phyloP scores from a whole-genome alignment of 2,113 vertebrate species.

The Erythrocercus mccallii region DNA sequence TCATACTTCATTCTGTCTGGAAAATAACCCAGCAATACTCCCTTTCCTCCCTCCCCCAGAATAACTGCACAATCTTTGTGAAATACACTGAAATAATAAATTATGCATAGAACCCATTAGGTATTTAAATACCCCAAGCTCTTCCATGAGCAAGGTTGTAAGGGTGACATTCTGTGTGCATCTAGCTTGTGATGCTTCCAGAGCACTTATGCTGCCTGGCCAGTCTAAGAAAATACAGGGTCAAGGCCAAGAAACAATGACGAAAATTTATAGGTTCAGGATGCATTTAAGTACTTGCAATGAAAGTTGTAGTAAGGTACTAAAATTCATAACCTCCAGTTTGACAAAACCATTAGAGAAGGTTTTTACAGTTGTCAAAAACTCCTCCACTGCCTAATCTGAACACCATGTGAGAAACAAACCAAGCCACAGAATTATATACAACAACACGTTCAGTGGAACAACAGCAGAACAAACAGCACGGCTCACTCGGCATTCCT shows the following conservation, averaged over 20 bases:
- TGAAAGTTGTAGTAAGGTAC: background rate
- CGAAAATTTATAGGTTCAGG: background rate
- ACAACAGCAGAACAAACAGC: background rate
- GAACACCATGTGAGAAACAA: background rate
- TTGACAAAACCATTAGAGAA: background rate
- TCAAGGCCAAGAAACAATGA: background rate
- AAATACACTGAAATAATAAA: background rate
- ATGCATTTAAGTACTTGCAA: background rate
- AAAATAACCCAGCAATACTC: background rate
- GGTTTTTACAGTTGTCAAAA: background rate
- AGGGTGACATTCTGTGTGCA: accelerated
- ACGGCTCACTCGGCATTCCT: accelerated
- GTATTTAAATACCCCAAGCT: background rate
- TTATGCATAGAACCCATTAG: background rate
- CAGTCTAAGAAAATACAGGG: background rate
- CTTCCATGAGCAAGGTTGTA: background rate
- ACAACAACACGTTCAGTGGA: accelerated
- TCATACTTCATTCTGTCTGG: background rate
- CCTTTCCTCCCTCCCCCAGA: background rate
- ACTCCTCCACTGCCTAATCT: background rate
- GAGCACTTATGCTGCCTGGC: background rate
- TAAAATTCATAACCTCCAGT: background rate
- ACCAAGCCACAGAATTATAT: background rate
- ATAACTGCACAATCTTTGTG: background rate
- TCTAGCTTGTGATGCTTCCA: background rate